These are phyloP conservation scores for Cantharis rustica DNA, from an alignment of 2,888 invertebrate genomes.

Conservation along the genomic window DNA sequence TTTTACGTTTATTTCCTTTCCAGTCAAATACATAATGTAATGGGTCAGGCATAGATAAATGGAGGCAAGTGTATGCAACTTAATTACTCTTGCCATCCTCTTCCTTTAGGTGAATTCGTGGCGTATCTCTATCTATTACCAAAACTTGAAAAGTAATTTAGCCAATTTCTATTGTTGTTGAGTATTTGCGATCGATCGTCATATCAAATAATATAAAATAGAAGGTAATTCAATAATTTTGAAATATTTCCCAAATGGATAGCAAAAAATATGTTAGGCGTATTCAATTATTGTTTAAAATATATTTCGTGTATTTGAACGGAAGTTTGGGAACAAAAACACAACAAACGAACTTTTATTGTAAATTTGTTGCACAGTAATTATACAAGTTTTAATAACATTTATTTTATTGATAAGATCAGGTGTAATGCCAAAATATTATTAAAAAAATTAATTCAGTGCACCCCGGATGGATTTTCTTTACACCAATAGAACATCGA, in stretches of 20 bases:
- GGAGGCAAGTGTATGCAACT: conserved; percentile 4
- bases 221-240: not conserved
- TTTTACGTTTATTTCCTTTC: not conserved
- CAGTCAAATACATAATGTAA: not conserved
- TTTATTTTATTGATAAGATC: not conserved
- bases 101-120: conserved; percentile 10
- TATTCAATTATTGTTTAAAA: not conserved
- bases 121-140: not conserved
- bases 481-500: conserved; percentile 22
- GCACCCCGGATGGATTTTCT: conserved; percentile 15
- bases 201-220: not conserved
- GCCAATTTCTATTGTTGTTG: not conserved
- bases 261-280: not conserved
- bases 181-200: not conserved
- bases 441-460: conserved; percentile 23
- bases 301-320: not conserved
- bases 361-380: no score
- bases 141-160: not conserved
- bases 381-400: no score
- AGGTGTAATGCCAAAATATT: not conserved
- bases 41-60: conserved; percentile 12
- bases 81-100: conserved; percentile 15
- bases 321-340: not conserved
- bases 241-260: not conserved
- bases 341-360: no score